phyloP scores from a whole-genome alignment of 1,140 invertebrate species.

The Alviniconcha marisindica region DNA sequence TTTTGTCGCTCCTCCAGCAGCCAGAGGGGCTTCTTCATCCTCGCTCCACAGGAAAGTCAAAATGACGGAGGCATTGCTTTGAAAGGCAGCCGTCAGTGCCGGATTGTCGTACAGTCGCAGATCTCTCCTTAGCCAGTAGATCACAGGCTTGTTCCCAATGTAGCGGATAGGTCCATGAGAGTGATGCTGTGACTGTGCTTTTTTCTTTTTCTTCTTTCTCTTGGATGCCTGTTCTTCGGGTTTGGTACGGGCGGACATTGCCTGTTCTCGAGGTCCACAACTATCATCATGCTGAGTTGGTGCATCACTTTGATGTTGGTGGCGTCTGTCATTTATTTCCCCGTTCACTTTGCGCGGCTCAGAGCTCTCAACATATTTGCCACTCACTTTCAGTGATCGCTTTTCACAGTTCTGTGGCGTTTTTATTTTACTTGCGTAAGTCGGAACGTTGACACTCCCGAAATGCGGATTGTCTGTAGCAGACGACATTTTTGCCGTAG shows the following conservation, averaged over 20 bases:
- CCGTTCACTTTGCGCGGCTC: too few species aligned
- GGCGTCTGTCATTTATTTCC: too few species aligned
- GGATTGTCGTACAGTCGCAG: constrained; percentile 14
- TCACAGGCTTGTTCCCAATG: constrained; percentile 15
- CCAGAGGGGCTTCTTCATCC: background rate
- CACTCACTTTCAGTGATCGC: too few species aligned
- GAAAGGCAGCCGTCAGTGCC: background rate
- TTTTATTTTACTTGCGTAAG: constrained; percentile 16
- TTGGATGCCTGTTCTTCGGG: background rate
- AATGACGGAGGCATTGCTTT: background rate
- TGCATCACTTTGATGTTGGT: too few species aligned
- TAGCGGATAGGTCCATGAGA: background rate
- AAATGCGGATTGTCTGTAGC: background rate
- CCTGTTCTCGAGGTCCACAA: too few species aligned
- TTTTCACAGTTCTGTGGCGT: background rate
- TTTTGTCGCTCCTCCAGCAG: constrained; percentile 14
- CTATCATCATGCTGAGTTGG: too few species aligned
- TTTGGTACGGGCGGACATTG: too few species aligned
- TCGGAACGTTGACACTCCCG: background rate
- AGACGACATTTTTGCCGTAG: constrained; percentile 9
- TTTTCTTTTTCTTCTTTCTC: background rate
- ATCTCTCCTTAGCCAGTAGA: constrained; percentile 17
- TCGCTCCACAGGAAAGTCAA: constrained; percentile 21
- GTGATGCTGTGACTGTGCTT: background rate
- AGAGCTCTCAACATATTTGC: too few species aligned